Conservation (phyloP, 2,113 vertebrate species). For the Stictonetta naevosa region DNA sequence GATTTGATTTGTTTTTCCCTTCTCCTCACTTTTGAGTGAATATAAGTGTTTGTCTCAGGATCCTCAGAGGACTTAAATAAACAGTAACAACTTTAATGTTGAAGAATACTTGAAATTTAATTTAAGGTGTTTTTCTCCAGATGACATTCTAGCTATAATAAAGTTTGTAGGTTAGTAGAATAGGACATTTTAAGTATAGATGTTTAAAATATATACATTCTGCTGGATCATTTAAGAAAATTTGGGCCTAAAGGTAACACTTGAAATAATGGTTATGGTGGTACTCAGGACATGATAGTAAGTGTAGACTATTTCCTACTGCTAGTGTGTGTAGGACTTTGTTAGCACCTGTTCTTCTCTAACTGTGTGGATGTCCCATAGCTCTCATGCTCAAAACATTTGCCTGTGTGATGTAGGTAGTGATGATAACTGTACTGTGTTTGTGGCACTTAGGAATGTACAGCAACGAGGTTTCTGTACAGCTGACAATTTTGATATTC, state of each 20-base stretch:
- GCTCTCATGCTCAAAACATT: accelerated
- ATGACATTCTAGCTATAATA: conserved; percentile 14
- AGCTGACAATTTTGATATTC: neutral
- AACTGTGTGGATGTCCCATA: accelerated
- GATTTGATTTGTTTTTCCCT: no score
- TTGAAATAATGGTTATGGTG: neutral
- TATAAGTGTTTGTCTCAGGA: neutral
- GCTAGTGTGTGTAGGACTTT: neutral
- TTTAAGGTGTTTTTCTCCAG: conserved; percentile 16
- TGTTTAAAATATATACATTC: neutral
- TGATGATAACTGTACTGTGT: neutral
- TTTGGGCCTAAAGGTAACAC: neutral
- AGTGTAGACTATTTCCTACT: neutral
- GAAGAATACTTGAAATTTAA: conserved; percentile 44
- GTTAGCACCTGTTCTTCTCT: neutral
- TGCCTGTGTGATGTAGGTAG: accelerated
- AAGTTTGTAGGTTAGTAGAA: conserved; percentile 17
- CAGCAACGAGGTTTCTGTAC: neutral
- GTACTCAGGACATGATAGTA: conserved; percentile 54
- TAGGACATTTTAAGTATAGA: neutral
- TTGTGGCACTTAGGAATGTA: neutral
- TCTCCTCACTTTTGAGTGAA: neutral
- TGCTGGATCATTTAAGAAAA: neutral
- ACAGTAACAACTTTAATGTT: neutral
- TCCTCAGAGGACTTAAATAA: neutral